A percentile compares a stretch with the other conserved stretches of the same genome.
phyloP scores from a whole-genome alignment of 2,113 vertebrate species.

The Antidorcas marsupialis region DNA sequence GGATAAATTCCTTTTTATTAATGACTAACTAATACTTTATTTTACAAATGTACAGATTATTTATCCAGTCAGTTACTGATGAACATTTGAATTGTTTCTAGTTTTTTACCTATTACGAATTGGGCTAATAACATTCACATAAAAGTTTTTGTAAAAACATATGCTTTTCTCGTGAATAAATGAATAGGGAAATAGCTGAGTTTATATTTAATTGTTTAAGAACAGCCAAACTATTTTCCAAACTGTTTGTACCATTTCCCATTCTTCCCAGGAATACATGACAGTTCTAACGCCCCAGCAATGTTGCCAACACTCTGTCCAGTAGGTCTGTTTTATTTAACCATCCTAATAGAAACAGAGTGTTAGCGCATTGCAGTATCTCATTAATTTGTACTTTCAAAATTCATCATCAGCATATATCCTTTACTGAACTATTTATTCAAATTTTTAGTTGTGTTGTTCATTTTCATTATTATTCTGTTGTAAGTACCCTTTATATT shows the following conservation, averaged over 20 bases:
- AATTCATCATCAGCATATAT: neutral
- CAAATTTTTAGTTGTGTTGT: neutral
- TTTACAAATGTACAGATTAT: neutral
- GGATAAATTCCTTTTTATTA: neutral
- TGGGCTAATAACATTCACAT: neutral
- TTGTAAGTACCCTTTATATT: neutral
- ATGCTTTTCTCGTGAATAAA: neutral
- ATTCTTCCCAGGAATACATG: neutral
- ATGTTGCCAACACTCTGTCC: neutral
- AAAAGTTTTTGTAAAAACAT: neutral
- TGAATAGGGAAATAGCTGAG: neutral
- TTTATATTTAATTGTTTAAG: neutral
- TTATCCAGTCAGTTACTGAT: neutral
- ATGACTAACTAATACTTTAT: neutral
- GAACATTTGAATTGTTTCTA: neutral
- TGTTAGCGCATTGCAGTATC: neutral
- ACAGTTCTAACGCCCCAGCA: neutral
- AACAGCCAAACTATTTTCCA: neutral
- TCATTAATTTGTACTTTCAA: neutral
- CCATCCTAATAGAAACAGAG: neutral
- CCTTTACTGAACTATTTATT: neutral
- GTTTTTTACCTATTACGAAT: neutral
- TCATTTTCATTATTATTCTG: neutral
- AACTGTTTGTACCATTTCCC: neutral
- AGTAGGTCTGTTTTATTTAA: neutral